Conservation (phyloP, 2,888 invertebrate genomes). For the Caenorhabditis sp. region DNA sequence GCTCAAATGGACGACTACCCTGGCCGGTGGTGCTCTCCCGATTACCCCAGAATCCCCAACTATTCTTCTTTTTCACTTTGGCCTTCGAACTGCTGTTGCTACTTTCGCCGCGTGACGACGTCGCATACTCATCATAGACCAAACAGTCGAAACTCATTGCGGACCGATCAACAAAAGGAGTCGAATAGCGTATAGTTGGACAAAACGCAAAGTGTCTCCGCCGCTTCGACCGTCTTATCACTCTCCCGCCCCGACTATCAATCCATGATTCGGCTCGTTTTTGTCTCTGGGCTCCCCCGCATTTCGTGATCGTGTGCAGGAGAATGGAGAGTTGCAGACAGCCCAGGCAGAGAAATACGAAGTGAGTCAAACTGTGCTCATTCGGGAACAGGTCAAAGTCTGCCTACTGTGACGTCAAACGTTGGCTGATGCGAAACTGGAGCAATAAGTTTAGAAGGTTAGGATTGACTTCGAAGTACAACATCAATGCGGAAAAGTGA, state of each 20-base stretch:
- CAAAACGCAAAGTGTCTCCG: constrained; percentile 32
- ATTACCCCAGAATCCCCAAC: constrained; percentile 45
- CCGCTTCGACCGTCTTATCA: constrained; percentile 29
- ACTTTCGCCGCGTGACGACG: constrained; percentile 7
- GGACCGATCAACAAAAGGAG: background rate
- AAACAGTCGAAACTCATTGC: constrained; percentile 52
- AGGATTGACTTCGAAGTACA: no score
- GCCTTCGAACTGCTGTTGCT: constrained; percentile 21
- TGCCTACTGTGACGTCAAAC: constrained; percentile 19
- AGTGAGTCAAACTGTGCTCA: background rate
- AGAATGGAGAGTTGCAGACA: constrained; percentile 22
- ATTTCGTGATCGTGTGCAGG: background rate
- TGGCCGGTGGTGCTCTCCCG: constrained; percentile 18
- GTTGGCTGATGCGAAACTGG: no score
- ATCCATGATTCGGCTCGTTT: constrained; percentile 26
- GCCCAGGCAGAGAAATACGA: background rate
- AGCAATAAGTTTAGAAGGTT: no score
- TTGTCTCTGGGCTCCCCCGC: background rate
- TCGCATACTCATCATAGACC: constrained; percentile 54
- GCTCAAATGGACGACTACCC: background rate
- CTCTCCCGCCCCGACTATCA: constrained; percentile 11
- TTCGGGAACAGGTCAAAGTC: constrained; percentile 31
- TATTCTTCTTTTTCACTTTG: constrained; percentile 54
- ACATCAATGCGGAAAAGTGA: background rate
- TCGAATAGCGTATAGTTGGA: constrained; percentile 12